Conservation (phyloP, 2,113 vertebrate genomes). For the Athene cunicularia region DNA sequence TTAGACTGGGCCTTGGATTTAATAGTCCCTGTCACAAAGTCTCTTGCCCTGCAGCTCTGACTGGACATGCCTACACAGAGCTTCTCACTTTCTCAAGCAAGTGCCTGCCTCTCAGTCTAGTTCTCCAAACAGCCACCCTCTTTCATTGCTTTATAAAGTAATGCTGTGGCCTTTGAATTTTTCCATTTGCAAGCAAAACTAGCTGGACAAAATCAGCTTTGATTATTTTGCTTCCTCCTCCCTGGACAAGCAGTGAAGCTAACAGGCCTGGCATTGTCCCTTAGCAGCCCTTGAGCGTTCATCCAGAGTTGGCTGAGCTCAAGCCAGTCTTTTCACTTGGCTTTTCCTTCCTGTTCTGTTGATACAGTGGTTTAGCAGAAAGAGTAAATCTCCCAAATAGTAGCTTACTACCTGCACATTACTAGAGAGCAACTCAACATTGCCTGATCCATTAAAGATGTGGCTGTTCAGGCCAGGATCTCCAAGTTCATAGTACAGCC, state of each 20-base stretch:
- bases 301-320: not conserved
- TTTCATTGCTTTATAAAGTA: constrained; percentile 9
- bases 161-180: not conserved
- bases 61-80: not conserved
- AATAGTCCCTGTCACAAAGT: not conserved
- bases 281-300: not conserved
- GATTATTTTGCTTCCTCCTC: not conserved
- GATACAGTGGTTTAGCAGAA: not conserved
- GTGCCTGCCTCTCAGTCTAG: not conserved
- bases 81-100: not conserved
- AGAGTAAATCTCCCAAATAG: not conserved
- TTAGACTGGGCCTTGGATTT: not conserved
- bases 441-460: not conserved
- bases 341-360: not conserved
- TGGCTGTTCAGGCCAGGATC: not conserved
- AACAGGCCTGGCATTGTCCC: constrained; percentile 15
- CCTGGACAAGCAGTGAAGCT: not conserved
- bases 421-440: not conserved
- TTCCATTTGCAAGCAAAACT: constrained; percentile 6
- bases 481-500: not conserved
- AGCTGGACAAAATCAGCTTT: constrained; percentile 37
- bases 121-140: not conserved
- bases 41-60: not conserved
- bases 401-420: not conserved
- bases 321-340: not conserved